phyloP scores from a whole-genome alignment of 2,113 vertebrate species.

The Dromaius novaehollandiae region DNA sequence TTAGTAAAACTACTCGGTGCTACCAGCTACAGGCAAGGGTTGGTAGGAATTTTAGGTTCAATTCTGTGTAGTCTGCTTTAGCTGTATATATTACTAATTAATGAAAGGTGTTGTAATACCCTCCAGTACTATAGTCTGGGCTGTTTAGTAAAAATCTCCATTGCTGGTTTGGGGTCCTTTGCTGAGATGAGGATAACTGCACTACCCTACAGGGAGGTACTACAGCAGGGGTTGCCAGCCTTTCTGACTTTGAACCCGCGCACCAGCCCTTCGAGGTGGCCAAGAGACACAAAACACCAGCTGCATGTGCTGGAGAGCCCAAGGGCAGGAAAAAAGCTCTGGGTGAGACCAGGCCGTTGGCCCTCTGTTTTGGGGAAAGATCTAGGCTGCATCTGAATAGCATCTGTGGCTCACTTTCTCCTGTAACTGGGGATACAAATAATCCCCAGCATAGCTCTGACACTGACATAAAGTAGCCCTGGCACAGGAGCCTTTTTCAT shows the following conservation, averaged over 20 bases:
- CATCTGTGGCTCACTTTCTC: background rate
- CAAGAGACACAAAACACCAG: background rate
- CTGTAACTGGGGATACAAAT: background rate
- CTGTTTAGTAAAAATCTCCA: background rate
- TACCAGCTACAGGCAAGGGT: conserved; percentile 1
- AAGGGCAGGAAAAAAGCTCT: background rate
- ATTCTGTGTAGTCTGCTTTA: conserved; percentile 11
- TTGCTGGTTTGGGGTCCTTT: background rate
- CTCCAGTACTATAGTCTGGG: background rate
- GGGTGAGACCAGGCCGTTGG: background rate
- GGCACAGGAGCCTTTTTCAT: background rate
- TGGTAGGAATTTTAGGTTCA: background rate
- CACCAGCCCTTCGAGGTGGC: background rate
- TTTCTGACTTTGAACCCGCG: background rate
- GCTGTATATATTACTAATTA: background rate
- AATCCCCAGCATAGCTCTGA: background rate
- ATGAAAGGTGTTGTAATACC: background rate
- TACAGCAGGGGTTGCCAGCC: background rate
- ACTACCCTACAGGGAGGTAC: background rate
- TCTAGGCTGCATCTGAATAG: background rate
- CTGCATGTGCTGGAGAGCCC: background rate
- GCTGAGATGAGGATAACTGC: background rate
- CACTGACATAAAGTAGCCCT: background rate
- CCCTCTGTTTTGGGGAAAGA: background rate
- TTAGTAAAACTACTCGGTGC: background rate